Base-by-base conservation (phyloP, 2,797 vertebrate genomes). In the Acrossocheilus fasciatus region DNA sequence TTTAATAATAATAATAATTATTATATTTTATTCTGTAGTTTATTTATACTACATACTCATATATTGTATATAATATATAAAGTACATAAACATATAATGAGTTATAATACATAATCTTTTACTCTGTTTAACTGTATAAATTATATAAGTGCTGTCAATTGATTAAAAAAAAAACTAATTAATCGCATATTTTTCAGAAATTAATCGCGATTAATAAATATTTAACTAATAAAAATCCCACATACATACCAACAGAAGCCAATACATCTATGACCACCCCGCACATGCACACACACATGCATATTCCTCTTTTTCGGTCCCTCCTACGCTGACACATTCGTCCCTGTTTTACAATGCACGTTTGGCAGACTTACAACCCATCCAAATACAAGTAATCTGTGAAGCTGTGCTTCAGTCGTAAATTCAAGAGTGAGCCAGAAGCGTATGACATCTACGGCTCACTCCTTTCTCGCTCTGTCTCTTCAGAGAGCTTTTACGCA, bases 401-500 rank as follows among this genome's bases (percentile, higher is more conserved):
- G 83, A 74, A 54, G 36, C 87, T 36, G 77, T 73, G 88, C 83
- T 92, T 91, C 79, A 90, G 91, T 78, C 89, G 78, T 91, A 92
- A 92, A 92, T 90, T 87, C 83, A 85, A 47, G 64, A 89, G 80
- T 54, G 88, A 91, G 88, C 82, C 79, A 89, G 84, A 88, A 88
- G 89, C 59, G 36, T 79, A 84, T 75, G 80, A 89, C 26, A 68
- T 91, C 89, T 90, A 87, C 52, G 90, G 91, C 75, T 91, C 88
- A 77, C 82, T 74, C 66, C n/a, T 85, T 66, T 91, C 82, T 83
- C 85, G 84, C 57, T 43, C 78, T 54, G 87, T 88, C 89, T 89
- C 88, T 89, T 92, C 57, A 83, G 87, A 90, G 80, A 77, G 86
- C 87, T 83, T 90, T 94, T 89, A 93, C 89, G 92, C 91, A 89